Percentiles rank a stretch among this genome's conserved stretches.
These are phyloP conservation scores for Pteronura brasiliensis DNA, from an alignment of 2,113 vertebrate genomes.

Conservation along the genomic window DNA sequence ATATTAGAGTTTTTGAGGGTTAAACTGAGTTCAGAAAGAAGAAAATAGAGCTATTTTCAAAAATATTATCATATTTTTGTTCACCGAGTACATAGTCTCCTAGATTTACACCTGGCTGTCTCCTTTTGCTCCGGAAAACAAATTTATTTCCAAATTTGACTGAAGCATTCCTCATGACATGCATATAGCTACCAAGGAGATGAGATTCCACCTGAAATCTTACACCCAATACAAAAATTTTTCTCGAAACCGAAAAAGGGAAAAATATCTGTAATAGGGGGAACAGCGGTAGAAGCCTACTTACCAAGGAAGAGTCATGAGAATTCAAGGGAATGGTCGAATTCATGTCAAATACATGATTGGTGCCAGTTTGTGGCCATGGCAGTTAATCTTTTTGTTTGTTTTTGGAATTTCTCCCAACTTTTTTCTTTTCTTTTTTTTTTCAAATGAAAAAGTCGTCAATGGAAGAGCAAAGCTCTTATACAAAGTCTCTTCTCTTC, in stretches of 20 bases:
- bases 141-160: not conserved
- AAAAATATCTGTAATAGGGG: not conserved
- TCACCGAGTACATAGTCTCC: too few species aligned
- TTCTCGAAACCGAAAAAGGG: not conserved
- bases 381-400: not conserved
- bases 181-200: not conserved
- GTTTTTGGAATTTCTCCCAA: not conserved
- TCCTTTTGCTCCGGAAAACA: not conserved
- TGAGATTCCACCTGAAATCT: not conserved
- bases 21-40: too few species aligned
- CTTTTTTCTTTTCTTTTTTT: not conserved
- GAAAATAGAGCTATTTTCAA: not conserved
- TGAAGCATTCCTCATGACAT: not conserved
- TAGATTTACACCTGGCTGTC: not conserved
- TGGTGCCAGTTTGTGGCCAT: not conserved
- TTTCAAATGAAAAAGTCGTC: not conserved
- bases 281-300: not conserved
- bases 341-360: not conserved
- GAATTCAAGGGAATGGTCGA: not conserved
- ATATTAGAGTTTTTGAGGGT: not conserved
- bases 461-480: not conserved
- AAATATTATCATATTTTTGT: fast-evolving
- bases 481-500: not conserved
- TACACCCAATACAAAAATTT: not conserved
- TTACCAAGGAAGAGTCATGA: not conserved